Conservation (phyloP, 2,113 vertebrate genomes). For the Agelaius phoeniceus region DNA sequence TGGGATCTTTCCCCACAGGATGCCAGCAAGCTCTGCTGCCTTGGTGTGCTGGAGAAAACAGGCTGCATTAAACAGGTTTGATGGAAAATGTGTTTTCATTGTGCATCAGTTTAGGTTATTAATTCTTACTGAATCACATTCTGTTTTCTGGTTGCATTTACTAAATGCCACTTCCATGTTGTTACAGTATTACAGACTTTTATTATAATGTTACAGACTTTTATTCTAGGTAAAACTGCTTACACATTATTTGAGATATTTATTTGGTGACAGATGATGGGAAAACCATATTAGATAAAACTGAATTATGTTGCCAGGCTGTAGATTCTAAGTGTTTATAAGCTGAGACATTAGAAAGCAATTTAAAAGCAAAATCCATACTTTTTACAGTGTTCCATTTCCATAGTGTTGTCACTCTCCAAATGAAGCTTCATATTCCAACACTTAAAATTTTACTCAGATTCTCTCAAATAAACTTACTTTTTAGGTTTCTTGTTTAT, state of each 20-base stretch:
- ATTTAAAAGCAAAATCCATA: background rate
- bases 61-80: background rate
- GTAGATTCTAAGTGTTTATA: background rate
- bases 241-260: background rate
- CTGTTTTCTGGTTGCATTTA: background rate
- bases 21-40: background rate
- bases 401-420: background rate
- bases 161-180: background rate
- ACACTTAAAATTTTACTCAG: background rate
- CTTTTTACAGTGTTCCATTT: background rate
- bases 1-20: background rate
- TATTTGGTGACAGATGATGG: background rate
- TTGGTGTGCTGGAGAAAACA: background rate
- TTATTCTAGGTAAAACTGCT: slow-evolving; percentile 34
- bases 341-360: background rate
- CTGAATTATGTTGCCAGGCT: background rate
- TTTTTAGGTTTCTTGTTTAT: background rate
- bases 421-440: background rate
- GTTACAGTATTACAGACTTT: background rate
- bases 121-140: slow-evolving; percentile 13
- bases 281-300: slow-evolving; percentile 6
- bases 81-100: slow-evolving; percentile 8
- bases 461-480: background rate
- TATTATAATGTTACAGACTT: background rate
- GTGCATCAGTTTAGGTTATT: background rate